These are phyloP conservation scores for Hermodice carunculata DNA, from an alignment of 2,888 invertebrate genomes.

Conservation along the genomic window DNA sequence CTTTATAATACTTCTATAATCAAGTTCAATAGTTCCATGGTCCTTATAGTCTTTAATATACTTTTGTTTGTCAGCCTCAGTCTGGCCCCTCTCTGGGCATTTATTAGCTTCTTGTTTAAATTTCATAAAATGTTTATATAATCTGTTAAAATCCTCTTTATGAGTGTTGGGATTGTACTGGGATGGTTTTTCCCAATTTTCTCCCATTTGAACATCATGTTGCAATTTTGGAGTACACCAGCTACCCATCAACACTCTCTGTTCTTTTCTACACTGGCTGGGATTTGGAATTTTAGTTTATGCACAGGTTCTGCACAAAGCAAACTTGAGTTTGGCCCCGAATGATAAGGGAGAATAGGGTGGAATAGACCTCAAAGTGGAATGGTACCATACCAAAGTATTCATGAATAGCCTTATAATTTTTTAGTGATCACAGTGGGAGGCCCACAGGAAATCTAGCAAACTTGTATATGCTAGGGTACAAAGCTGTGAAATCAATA, in stretches of 20 bases:
- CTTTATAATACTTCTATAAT: slow-evolving; percentile 25
- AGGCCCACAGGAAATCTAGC: slow-evolving; percentile 48
- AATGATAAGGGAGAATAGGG: neutral
- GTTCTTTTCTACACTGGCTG: slow-evolving; percentile 54
- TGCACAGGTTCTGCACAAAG: neutral
- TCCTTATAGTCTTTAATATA: slow-evolving; percentile 30
- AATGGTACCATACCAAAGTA: slow-evolving; percentile 30
- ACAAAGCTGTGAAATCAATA: slow-evolving; percentile 46
- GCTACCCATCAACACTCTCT: slow-evolving; percentile 52
- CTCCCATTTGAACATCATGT: slow-evolving; percentile 57
- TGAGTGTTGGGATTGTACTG: slow-evolving; percentile 33
- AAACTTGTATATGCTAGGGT: slow-evolving; percentile 49
- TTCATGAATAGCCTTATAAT: slow-evolving; percentile 39
- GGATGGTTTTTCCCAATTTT: slow-evolving; percentile 51
- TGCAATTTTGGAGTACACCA: slow-evolving; percentile 64
- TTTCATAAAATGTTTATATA: slow-evolving; percentile 48
- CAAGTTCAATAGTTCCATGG: slow-evolving; percentile 35
- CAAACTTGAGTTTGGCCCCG: neutral
- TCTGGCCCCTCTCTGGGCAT: slow-evolving; percentile 30
- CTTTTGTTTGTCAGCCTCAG: slow-evolving; percentile 27
- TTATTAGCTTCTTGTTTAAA: slow-evolving; percentile 39
- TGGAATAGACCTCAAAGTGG: neutral
- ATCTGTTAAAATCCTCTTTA: slow-evolving; percentile 44
- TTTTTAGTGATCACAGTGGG: slow-evolving; percentile 42
- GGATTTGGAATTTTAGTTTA: slow-evolving; percentile 22